These are phyloP conservation scores for Eustalomyia histrio DNA, from an alignment of 2,888 invertebrate genomes.

Conservation along the genomic window DNA sequence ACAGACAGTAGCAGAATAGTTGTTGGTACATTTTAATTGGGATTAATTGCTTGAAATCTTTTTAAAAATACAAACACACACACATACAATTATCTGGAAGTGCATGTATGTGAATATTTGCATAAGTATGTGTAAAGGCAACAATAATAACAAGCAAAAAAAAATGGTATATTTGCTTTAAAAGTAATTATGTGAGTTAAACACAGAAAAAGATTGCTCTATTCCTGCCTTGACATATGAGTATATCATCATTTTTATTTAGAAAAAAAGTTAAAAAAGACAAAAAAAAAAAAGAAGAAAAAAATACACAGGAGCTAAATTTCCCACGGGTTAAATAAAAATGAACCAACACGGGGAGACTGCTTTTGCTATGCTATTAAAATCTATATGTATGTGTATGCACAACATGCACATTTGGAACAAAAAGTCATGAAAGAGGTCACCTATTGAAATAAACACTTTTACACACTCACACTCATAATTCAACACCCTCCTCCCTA, in stretches of 20 bases:
- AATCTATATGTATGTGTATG: neutral
- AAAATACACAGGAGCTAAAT: slow-evolving; percentile 22
- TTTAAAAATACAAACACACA: neutral
- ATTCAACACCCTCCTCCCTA: neutral
- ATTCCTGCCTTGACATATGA: slow-evolving; percentile 21
- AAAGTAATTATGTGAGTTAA: slow-evolving; percentile 7
- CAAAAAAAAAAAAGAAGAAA: neutral
- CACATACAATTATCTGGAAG: neutral
- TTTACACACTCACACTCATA: neutral
- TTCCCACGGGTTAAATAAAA: slow-evolving; percentile 29
- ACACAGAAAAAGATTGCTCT: slow-evolving; percentile 17
- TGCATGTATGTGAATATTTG: neutral
- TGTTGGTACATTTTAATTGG: slow-evolving; percentile 20
- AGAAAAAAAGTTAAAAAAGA: neutral
- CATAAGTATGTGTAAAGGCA: neutral
- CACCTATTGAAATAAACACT: neutral
- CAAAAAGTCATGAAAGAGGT: slow-evolving; percentile 12
- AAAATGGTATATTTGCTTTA: neutral
- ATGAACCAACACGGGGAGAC: neutral
- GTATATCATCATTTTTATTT: neutral
- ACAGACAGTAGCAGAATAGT: neutral
- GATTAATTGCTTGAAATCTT: slow-evolving; percentile 29
- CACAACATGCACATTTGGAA: neutral
- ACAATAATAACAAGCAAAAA: too few relatives aligned
- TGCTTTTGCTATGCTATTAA: neutral